Conservation (phyloP, 2,797 vertebrate species). For the Ispidina picta region DNA sequence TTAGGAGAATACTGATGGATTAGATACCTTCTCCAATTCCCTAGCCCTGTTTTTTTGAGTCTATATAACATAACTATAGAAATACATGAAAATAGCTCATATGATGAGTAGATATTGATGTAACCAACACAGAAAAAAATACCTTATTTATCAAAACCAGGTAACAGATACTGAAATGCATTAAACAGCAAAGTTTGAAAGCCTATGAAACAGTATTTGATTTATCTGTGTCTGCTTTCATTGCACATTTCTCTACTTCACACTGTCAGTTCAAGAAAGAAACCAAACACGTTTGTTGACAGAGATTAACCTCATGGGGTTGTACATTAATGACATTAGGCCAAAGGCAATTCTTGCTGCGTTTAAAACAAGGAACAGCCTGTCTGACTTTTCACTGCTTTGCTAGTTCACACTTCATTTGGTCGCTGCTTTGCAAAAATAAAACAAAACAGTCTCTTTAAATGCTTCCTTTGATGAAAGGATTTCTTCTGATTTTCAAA, state of each 20-base stretch:
- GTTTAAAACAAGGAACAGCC: background rate
- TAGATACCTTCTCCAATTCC: background rate
- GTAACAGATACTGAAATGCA: background rate
- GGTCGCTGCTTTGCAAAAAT: background rate
- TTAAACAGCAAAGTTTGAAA: background rate
- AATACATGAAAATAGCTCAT: background rate
- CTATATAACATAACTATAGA: background rate
- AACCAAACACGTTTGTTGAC: background rate
- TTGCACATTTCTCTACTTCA: background rate
- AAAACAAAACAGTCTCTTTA: background rate
- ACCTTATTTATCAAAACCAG: background rate
- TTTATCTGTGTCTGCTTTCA: background rate
- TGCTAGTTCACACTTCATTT: background rate
- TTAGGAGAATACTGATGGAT: background rate
- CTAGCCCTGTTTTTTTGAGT: background rate
- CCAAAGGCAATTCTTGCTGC: background rate
- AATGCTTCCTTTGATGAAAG: background rate
- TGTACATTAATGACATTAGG: background rate
- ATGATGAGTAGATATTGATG: background rate
- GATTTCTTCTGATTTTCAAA: background rate
- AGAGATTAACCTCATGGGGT: background rate
- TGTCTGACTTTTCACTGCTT: background rate
- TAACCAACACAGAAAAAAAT: background rate
- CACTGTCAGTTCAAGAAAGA: background rate
- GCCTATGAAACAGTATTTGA: background rate